Conservation (phyloP, 2,797 vertebrate species). For the Phoebastria nigripes region DNA sequence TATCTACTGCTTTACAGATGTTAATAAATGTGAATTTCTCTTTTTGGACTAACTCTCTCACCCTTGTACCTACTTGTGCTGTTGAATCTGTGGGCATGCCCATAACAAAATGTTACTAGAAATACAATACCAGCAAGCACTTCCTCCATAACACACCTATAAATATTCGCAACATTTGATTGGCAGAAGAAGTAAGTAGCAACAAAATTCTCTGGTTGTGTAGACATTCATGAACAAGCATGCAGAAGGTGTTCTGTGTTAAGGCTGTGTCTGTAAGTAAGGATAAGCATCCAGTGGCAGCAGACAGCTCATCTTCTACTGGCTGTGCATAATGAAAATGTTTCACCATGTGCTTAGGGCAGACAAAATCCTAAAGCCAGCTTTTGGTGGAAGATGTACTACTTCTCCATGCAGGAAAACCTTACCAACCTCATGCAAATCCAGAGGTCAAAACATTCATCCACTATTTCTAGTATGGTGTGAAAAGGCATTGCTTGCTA, state of each 20-base stretch:
- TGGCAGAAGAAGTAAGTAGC: not conserved
- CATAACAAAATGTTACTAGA: not conserved
- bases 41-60: not conserved
- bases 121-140: not conserved
- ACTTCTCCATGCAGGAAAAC: not conserved
- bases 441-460: not conserved
- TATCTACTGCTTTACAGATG: not conserved
- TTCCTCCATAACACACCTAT: not conserved
- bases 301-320: not conserved
- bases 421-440: not conserved
- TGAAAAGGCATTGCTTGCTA: not conserved
- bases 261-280: not conserved
- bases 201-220: not conserved
- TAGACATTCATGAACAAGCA: not conserved
- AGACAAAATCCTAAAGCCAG: not conserved
- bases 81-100: not conserved
- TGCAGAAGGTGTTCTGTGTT: not conserved
- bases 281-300: not conserved
- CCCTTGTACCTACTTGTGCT: not conserved
- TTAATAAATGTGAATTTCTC: conserved; percentile 37
- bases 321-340: not conserved
- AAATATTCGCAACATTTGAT: not conserved
- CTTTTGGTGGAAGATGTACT: not conserved
- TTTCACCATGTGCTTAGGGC: not conserved
- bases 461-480: not conserved